Evolutionary conservation across 2,888 invertebrate genomes (phyloP), one percentile per base, ranked within the genome.

Genomic region (Lasioglossum malachurum): DNA sequence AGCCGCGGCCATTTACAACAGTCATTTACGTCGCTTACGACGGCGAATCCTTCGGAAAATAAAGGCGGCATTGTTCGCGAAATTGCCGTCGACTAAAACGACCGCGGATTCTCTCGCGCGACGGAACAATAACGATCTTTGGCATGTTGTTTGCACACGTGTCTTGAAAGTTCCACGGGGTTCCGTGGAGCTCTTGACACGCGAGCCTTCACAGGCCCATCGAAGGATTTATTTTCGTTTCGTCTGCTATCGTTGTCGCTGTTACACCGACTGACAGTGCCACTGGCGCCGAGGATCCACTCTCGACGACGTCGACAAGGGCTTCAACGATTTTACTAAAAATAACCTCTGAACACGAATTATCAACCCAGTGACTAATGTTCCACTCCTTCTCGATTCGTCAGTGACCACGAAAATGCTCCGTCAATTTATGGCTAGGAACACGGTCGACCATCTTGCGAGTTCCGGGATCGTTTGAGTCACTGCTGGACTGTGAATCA

Each of bases 311-410:
- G n/a, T 78, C 82, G 83, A 64, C 74, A 75, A 46, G 78, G 79
- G 86, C 87, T 87, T 57, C 69, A 16, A 67, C 72, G 75, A 86
- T 87, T 75, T 41, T 82, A 81, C 92, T 90, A 91, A 93, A 93
- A 91, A 93, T 93, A 91, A 91, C 87, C 88, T 86, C 16, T 88
- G 93, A 92, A 92, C 93, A 92, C 93, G 92, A 93, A 93, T 93
- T 93, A 92, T 92, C 87, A 93, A 91, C 81, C 92, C 91, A 90
- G 90, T 91, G 92, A 92, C 92, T 92, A 92, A 92, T 90, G 89
- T 89, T 85, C 87, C 69, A 23, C 38, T 31, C 73, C 67, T 80
- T 72, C 53, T 80, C 79, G 79, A 82, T 81, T 79, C 87, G 82
- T 85, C 84, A 82, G 83, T 88, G 80, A 80, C 78, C 87, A 83